Base-by-base conservation (phyloP, 2,888 invertebrate species). In the Drosophila anomalata region DNA sequence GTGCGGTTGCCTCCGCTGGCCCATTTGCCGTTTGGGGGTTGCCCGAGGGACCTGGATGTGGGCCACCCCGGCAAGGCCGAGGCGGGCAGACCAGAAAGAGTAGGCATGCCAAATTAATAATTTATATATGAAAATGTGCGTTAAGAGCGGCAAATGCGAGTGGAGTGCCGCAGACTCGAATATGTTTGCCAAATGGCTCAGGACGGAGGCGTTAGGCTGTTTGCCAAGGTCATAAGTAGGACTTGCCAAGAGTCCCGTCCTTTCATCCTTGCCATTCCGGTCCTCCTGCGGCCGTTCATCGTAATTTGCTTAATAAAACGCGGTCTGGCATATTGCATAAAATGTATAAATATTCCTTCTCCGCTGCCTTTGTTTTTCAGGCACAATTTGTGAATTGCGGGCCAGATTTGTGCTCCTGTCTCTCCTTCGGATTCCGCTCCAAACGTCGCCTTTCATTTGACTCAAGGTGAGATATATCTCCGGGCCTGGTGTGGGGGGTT, bases 381-480 rank as follows among this genome's bases (percentile, higher is more conserved):
- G 88, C 89, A 89, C 89, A 89, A 90, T 90, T 89, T 89, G 89
- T 89, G 90, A 89, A 89, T 89, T 90, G 88, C 89, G 89, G 87
- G 89, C 88, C 87, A 76, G 88, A 86, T 88, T 88, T 86, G 84
- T 87, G 20, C 41, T 14, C 22, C 24, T 22, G 57, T 31, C 47
- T 24, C 22, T 24, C 29, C 39, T 53, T 72, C 36, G 36, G 36
- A 36, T 77, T 39, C 51, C 69, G 36, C 39, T 14, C 39, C 14
- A n/a, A 8, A 41, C 80, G 81, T 87, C 84, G 80, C 84, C 66
- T 77, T 76, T 84, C 87, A 86, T 88, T 86, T 83, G 71, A 50
- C 55, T 69, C 48, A 62, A 76, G 68, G 78, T 68, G 60, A 41
- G 36, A 36, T 7, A 53, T 36, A 46, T 87, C 89, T 85, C 70